A percentile compares a stretch with the other conserved stretches of the same genome.
These are phyloP conservation scores for Adineta ricciae DNA, from an alignment of 2,888 invertebrate genomes.

Conservation along the genomic window DNA sequence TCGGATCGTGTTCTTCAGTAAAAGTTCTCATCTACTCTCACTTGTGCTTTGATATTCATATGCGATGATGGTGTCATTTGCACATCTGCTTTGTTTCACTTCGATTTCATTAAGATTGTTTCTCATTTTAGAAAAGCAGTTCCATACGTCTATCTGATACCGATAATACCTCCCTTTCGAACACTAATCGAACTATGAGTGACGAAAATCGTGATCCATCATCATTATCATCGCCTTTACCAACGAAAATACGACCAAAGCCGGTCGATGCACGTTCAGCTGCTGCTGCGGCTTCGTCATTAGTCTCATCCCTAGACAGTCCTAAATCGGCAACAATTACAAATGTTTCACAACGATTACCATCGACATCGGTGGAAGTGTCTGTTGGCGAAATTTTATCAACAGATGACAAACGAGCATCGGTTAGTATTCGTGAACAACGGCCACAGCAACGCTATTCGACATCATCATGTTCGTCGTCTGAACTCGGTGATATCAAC, in stretches of 20 bases:
- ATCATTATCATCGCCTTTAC: not conserved
- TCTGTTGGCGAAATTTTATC: conserved; percentile 8
- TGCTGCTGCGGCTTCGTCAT: not conserved
- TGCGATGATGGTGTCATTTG: not conserved
- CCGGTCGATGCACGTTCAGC: not conserved
- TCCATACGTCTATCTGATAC: not conserved
- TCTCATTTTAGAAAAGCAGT: not conserved
- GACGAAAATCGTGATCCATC: not conserved
- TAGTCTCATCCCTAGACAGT: not conserved
- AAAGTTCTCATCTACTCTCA: too few relatives aligned
- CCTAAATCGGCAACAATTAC: conserved; percentile 3
- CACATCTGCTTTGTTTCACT: not conserved
- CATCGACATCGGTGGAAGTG: conserved; percentile 1
- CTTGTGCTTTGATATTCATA: too few relatives aligned
- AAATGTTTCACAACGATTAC: conserved; percentile 17
- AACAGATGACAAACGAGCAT: not conserved
- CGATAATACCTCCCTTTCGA: not conserved
- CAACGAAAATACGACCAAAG: not conserved
- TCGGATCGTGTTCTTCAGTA: too few relatives aligned
- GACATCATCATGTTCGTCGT: not conserved
- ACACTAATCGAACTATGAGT: not conserved
- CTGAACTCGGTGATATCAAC: not conserved
- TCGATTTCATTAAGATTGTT: not conserved
- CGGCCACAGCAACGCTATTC: not conserved
- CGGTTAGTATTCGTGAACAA: not conserved